phyloP scores from a whole-genome alignment of 2,888 invertebrate genomes.

The Drosophila helvetica region DNA sequence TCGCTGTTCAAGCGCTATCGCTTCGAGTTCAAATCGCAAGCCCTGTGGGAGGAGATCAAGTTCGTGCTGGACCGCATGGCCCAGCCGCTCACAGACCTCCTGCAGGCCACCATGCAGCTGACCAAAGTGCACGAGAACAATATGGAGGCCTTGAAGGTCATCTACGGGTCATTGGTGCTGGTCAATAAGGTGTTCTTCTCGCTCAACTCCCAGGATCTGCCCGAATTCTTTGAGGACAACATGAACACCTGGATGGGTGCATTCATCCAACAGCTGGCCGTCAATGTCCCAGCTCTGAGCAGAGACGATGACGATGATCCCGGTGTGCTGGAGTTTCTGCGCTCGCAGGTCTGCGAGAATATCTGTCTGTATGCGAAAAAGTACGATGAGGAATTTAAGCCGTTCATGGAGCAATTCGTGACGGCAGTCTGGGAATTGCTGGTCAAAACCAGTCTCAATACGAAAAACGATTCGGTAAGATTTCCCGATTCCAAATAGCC shows the following conservation, averaged over 20 bases:
- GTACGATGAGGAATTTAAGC: conserved; percentile 98
- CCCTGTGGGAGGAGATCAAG: conserved; percentile 98
- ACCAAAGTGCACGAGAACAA: conserved; percentile 91
- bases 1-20: conserved; percentile 98
- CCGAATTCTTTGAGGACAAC: conserved; percentile 99
- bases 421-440: conserved; percentile 96
- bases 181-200: conserved; percentile 98
- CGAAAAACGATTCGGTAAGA: conserved; percentile 95
- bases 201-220: conserved; percentile 98
- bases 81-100: conserved; percentile 95
- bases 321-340: conserved; percentile 94
- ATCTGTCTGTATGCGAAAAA: conserved; percentile 97
- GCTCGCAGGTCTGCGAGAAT: conserved; percentile 98
- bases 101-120: conserved; percentile 94
- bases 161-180: conserved; percentile 94
- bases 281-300: conserved; percentile 90
- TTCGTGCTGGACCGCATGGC: conserved; percentile 97
- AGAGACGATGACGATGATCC: conserved; percentile 93
- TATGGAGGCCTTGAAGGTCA: conserved; percentile 91
- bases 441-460: conserved; percentile 91
- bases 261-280: conserved; percentile 91
- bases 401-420: conserved; percentile 96
- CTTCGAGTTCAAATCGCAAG: conserved; percentile 97
- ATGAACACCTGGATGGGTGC: conserved; percentile 97
- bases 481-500: neutral